Base-by-base conservation (phyloP, 2,113 vertebrate genomes). In the Bothrops jararaca region DNA sequence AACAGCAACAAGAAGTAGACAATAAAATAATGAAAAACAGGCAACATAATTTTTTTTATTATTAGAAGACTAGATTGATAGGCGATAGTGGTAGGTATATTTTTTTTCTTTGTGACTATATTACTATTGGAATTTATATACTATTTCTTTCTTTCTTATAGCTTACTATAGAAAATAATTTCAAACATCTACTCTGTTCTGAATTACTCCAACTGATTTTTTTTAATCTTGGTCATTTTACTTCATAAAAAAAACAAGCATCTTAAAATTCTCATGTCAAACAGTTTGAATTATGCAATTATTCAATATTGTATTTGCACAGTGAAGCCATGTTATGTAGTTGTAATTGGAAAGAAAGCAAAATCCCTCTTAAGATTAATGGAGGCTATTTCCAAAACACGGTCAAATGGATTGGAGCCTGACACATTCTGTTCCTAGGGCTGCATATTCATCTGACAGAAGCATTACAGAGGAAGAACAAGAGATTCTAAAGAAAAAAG, bases 391-490 rank as follows among this genome's bases (percentile, higher is more conserved):
- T 12, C 6, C 54, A 92, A 85, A 42, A 64, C 48, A 18, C 5
- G 24, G 52, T 39, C 22, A 29, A 48, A 34, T 24, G 22, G n/a
- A 90, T 89, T 92, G 53, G 12, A 92, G 56, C 8, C 80, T 93
- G 54, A n/a, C 1, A n/a, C 1, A 96, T 86, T 97, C 90, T 95
- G 94, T 91, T 96, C 96, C 26, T 90, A 98, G 98, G 96, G 58
- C 93, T 96, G 57, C 98, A 3, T 98, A 98, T 96, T 97, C 98
- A 54, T 98, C 97, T 94, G 96, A 97, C 92, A 96, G 92, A 97
- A 96, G 93, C 92, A 69, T 98, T 89, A 97, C 97, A 95, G 96
- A 95, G 86, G 93, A 89, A 15, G 97, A 98, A 92, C 97, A 98
- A 64, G 94, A 96, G 93, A 96, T 96, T 93, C 86, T 98, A 91